Base-by-base conservation (phyloP, 64 coral and sea anemone genomes). In the Actinia equina region DNA sequence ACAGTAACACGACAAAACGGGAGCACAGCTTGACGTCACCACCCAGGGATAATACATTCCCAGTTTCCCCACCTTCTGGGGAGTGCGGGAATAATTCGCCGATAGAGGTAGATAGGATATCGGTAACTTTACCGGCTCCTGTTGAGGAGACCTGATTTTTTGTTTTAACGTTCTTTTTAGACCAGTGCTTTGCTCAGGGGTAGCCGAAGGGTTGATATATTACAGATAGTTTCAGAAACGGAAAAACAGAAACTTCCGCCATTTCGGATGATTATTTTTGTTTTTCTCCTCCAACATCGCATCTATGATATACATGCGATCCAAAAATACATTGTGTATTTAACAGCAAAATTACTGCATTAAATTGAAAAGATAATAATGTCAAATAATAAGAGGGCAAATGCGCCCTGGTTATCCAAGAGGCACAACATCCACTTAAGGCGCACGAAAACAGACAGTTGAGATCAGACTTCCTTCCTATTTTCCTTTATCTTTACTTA, bases 61-160 rank as follows among this genome's bases (percentile, higher is more conserved):
- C 60, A 7, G 6, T 84, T 18, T 77, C 82, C 44, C 51, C 77
- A 25, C 77, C 71, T 16, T 82, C 82, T 16, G 37, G 51, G 55
- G 60, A n/a, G 17, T 42, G 55, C 7, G 51, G 19, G 20, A 85
- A 67, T 46, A 25, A 55, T 57, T 93, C 94, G n/a, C 88, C 86
- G n/a, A 69, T 93, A 4, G 91, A 93, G 74, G 86, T 97, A 19
- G 94, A 93, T 17, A 97, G 25, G n/a, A 93, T 97, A 63, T 77
- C 88, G n/a, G 91, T 97, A 13, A 97, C 94, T 10, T 83, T 97
- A 81, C 94, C 91, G 60, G 55, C 88, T 69, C 91, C 91, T 22
- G 80, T 81, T 52, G 78, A 52, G 44, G 78, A 81, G 14, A 4
- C 42, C 4, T 81, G 78, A 81, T 46, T 17, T 44, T 9, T 22